Base-by-base conservation (phyloP, 2,113 vertebrate species). In the Oreochromis aureus region DNA sequence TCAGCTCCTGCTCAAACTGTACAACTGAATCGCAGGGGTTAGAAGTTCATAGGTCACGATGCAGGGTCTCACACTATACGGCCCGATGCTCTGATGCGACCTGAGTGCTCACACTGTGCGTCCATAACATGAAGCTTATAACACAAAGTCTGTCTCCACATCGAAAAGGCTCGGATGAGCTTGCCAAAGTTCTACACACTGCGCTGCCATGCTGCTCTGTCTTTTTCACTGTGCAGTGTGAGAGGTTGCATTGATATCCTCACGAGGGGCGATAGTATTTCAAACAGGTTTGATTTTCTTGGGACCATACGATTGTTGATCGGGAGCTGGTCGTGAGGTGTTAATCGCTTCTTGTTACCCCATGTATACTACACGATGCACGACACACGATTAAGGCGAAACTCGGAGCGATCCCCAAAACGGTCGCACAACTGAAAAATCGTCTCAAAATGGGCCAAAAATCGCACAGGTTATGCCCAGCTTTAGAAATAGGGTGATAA, bases 401-500 rank as follows among this genome's bases (percentile, higher is more conserved):
- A 58, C 55, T 58, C 2, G 22, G 55, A 12, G 4, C 2, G 11
- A 56, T 56, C 22, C 6, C 54, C 54, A 58, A 58, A 58, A 27
- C 55, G 15, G 24, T 58, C 12, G 1, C 24, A 8, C 24, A 8
- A 27, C 4, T 58, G 24, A 27, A 58, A 58, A 58, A 58, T 27
- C 1, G 2, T 32, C 55, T 12, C 55, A 54, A 54, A 54, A 22
- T 55, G n/a, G 5, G n/a, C 53, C 53, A 58, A 58, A 58, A 30
- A 58, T 0, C 0, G 0, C 55, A 58, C 24, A 58, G 0, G 24
- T 30, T 16, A 58, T 30, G 13, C 55, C 0, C 55, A 58, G 12
- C 1, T 58, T 58, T 58, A 3, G 12, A 58, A 24, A 58, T 58
- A 16, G 55, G 55, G 55, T 30, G 55, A 58, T 24, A 16, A 30